Percentiles rank a stretch among this genome's conserved stretches.
Conservation (phyloP, 2,113 vertebrate genomes). For the western clawed frog (Xenopus tropicalis) region UCB_Xtro_10.0 CM004447.2:94191001-94191500, state of each 20-base stretch:
- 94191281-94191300: slow-evolving; percentile 77
- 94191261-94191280: slow-evolving; percentile 63
- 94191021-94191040: too few species aligned
- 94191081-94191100: too few species aligned
- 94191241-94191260: slow-evolving; percentile 47
- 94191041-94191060: too few species aligned
- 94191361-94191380: slow-evolving; percentile 29
- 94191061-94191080: too few species aligned
- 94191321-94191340: slow-evolving; percentile 36
- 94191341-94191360: slow-evolving; percentile 44
- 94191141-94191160: too few species aligned
- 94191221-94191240: slow-evolving; percentile 7
- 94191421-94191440: not conserved
- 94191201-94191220: slow-evolving; percentile 6
- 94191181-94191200: not conserved
- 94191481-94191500: not conserved
- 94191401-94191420: not conserved
- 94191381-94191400: slow-evolving; percentile 20
- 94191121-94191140: too few species aligned
- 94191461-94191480: not conserved
- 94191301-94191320: slow-evolving; percentile 61
- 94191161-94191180: not conserved
- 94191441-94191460: not conserved
- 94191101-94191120: too few species aligned
- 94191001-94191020: too few species aligned